Evolutionary conservation across 2,113 vertebrate genomes (phyloP).

Genomic region (Sprattus sprattus): DNA sequence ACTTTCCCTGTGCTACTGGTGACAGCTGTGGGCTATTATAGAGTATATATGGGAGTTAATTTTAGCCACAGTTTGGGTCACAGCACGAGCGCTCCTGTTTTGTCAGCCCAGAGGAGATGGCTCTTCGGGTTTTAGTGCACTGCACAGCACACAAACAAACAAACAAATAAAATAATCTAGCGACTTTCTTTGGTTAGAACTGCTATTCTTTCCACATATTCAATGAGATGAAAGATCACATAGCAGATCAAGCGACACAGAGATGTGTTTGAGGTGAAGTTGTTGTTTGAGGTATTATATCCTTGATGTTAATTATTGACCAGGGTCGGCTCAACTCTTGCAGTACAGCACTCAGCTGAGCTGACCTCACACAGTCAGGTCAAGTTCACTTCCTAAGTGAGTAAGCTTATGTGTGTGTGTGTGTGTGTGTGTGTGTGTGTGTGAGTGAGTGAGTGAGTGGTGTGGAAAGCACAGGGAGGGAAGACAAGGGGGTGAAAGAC

Average conservation of each 20-base stretch:
- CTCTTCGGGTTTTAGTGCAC: neutral
- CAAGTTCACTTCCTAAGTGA: conserved; percentile 29
- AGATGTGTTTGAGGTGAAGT: neutral
- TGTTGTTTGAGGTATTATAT: neutral
- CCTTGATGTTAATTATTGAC: neutral
- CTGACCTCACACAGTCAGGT: conserved; percentile 33
- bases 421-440: neutral
- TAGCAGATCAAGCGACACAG: neutral
- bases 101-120: neutral
- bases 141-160: neutral
- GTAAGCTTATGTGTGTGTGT: neutral
- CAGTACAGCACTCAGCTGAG: conserved; percentile 31
- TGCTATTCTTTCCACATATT: neutral
- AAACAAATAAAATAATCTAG: no score
- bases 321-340: neutral
- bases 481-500: neutral
- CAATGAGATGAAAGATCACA: neutral
- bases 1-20: conserved; percentile 59
- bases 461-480: neutral
- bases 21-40: conserved; percentile 70
- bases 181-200: neutral
- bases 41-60: conserved; percentile 60
- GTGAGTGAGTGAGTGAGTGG: conserved; percentile 12
- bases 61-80: conserved; percentile 60
- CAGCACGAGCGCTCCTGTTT: neutral